These are phyloP conservation scores for Lithobius niger DNA, from an alignment of 1,140 invertebrate species.

Conservation along the genomic window DNA sequence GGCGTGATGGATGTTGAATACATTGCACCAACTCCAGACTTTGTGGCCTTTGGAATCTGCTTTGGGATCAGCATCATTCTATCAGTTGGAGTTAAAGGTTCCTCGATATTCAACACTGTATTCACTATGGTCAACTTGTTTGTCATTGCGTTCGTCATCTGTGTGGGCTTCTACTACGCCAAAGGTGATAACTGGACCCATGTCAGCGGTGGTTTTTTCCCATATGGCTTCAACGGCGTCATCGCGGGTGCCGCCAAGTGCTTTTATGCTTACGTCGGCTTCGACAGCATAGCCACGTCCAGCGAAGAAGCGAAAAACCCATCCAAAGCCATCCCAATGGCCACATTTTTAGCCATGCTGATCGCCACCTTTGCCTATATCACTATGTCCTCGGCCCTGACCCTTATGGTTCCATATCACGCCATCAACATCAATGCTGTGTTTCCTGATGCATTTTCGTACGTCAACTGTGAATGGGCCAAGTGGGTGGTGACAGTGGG, in stretches of 20 bases:
- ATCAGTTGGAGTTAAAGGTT: slow-evolving; percentile 72
- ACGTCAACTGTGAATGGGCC: slow-evolving; percentile 49
- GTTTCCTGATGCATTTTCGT: slow-evolving; percentile 65
- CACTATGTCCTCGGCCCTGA: slow-evolving; percentile 63
- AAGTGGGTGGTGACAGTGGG: slow-evolving; percentile 76
- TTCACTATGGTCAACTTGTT: slow-evolving; percentile 61
- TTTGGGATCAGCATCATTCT: slow-evolving; percentile 35
- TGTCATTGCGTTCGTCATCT: slow-evolving; percentile 56
- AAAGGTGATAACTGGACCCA: slow-evolving; percentile 64
- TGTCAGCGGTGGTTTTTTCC: slow-evolving; percentile 52
- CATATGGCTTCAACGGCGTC: slow-evolving; percentile 55
- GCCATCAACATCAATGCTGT: slow-evolving; percentile 58
- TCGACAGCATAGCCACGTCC: slow-evolving; percentile 71
- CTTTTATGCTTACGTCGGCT: slow-evolving; percentile 76
- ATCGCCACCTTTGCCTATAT: slow-evolving; percentile 65
- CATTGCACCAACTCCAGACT: slow-evolving; percentile 58
- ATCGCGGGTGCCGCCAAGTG: slow-evolving; percentile 53
- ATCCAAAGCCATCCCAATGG: slow-evolving; percentile 58
- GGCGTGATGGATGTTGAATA: slow-evolving; percentile 56
- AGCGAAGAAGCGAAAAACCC: slow-evolving; percentile 76
- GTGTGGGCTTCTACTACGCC: slow-evolving; percentile 63
- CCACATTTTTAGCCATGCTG: slow-evolving; percentile 61
- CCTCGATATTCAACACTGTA: slow-evolving; percentile 63
- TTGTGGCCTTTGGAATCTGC: slow-evolving; percentile 61
- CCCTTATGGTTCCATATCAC: slow-evolving; percentile 62